phyloP scores from a whole-genome alignment of 2,113 vertebrate genomes.

The Tapirus terrestris region DNA sequence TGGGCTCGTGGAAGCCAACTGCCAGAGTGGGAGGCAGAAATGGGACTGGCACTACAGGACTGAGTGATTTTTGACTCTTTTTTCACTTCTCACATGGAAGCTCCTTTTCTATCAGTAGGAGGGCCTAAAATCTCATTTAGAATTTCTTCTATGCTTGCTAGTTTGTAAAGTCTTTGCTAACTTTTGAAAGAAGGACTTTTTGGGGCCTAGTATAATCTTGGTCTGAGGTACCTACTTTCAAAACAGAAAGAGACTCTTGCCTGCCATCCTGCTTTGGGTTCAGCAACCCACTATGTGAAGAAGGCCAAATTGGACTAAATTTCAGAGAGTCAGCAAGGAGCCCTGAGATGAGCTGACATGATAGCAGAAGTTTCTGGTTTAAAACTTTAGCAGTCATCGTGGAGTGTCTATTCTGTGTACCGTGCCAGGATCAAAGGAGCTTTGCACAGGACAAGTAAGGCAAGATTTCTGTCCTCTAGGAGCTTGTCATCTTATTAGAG shows the following conservation, averaged over 20 bases:
- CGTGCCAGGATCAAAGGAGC: neutral
- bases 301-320: neutral
- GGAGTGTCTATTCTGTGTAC: neutral
- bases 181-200: slow-evolving; percentile 61
- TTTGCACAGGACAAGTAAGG: neutral
- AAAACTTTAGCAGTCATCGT: neutral
- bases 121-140: slow-evolving; percentile 70
- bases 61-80: neutral
- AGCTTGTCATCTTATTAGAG: neutral
- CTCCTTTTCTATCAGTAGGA: slow-evolving; percentile 57
- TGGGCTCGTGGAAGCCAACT: neutral
- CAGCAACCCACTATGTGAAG: neutral
- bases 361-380: neutral
- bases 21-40: neutral
- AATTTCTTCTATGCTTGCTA: slow-evolving; percentile 35
- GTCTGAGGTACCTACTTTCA: neutral
- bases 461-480: neutral
- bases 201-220: neutral
- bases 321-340: neutral
- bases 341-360: neutral
- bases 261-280: neutral
- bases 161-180: slow-evolving; percentile 56
- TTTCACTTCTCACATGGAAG: slow-evolving; percentile 26
- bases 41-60: neutral
- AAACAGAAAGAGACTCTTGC: neutral